A percentile compares a stretch with the other conserved stretches of the same genome.
Conservation (phyloP, 1,140 invertebrate genomes). For the Bombus waltoni region DNA sequence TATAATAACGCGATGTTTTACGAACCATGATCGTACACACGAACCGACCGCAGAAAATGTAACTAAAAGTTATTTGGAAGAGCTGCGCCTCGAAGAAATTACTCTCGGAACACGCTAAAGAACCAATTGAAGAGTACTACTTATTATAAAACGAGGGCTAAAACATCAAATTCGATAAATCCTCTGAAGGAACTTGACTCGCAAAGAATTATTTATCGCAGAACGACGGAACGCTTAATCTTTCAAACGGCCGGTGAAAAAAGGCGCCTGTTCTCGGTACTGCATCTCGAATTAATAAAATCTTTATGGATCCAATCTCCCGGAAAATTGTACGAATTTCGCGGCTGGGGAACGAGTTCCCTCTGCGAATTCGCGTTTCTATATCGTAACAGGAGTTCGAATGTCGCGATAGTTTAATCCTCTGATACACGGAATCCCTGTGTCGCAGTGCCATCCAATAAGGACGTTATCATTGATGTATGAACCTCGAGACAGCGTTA, state of each 20-base stretch:
- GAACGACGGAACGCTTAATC: neutral
- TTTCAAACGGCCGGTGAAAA: neutral
- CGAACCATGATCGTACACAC: neutral
- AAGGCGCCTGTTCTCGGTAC: neutral
- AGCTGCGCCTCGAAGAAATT: neutral
- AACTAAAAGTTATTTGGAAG: neutral
- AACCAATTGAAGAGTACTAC: neutral
- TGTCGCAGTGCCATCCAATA: conserved; percentile 18
- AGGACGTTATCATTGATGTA: conserved; percentile 50
- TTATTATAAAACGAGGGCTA: neutral
- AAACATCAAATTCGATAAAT: neutral
- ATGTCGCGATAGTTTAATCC: conserved; percentile 51
- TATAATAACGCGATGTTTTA: neutral
- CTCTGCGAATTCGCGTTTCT: neutral
- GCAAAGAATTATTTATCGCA: neutral
- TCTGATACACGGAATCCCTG: conserved; percentile 12
- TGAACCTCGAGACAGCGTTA: conserved; percentile 9
- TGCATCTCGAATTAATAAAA: conserved; percentile 15
- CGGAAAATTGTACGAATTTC: conserved; percentile 19
- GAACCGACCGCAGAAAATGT: neutral
- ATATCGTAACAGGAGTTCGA: conserved; percentile 28
- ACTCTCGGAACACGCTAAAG: neutral
- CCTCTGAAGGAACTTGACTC: neutral
- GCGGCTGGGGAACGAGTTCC: too few species aligned
- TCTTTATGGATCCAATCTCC: conserved; percentile 6